Base-by-base conservation (phyloP, 2,888 invertebrate species). In the Tiphia femorata region DNA sequence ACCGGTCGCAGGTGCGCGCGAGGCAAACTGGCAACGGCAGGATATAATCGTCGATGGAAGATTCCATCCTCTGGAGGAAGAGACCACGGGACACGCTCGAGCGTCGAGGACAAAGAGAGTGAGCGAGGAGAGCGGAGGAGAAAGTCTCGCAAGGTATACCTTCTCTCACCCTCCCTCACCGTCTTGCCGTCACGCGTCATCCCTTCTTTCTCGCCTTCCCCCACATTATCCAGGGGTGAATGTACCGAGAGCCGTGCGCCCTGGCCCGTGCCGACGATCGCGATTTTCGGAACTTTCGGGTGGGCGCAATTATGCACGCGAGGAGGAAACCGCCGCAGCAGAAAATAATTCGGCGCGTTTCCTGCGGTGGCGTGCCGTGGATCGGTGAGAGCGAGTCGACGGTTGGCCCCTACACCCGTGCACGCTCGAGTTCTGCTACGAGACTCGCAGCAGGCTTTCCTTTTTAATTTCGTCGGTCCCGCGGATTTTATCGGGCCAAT, bases 261-360 rank as follows among this genome's bases (percentile, higher is more conserved):
- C n/a, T n/a, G n/a, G n/a, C n/a, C n/a, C n/a, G 29, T 29, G 29
- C 29, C n/a, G n/a, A n/a, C n/a, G 30, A 38, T 59, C 55, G n/a
- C 50, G 51, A 35, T 64, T 67, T 64, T 64, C 41, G 62, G 44
- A 54, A 47, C 20, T 49, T 58, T 49, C 40, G 16, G 38, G 30
- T 43, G 42, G 52, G 40, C 43, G n/a, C 58, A 60, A 67, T 68
- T 67, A 68, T 49, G 50, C 62, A 51, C 64, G 60, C 57, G 64
- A 58, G 59, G 52, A 33, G 8, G 25, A 25, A n/a, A n/a, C n/a
- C n/a, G n/a, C n/a, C n/a, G 30, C 44, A 10, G 19, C 17, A 43
- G 17, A 16, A 30, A 52, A 56, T 64, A 52, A 64, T 55, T 44
- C 49, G 25, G 20, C 55, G 51, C 30, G 29, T 42, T 64, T 64